A percentile compares a stretch with the other conserved stretches of the same genome.
Conservation (phyloP, 30 jellyfish, hydroid and myxozoan species). For the Chironex yamaguchii region DNA sequence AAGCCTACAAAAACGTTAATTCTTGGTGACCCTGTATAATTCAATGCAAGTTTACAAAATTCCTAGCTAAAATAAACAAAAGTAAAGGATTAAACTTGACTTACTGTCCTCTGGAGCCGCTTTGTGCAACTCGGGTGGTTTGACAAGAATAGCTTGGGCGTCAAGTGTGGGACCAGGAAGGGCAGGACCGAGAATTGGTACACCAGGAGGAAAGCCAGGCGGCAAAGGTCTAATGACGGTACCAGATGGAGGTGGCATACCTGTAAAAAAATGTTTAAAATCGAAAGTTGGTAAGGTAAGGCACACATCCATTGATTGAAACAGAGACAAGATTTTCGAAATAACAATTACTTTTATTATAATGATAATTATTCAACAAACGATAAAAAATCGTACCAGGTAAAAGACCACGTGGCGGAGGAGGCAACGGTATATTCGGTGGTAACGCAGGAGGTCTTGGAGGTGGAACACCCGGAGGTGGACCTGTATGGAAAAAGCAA, state of each 20-base stretch:
- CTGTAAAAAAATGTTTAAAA: constrained; percentile 1
- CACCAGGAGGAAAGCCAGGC: constrained; percentile 65
- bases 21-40: too few relatives aligned
- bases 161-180: background rate
- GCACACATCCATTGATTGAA: too few relatives aligned
- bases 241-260: constrained; percentile 95
- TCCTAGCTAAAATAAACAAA: too few relatives aligned
- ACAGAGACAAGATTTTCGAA: too few relatives aligned
- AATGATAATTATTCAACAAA: too few relatives aligned
- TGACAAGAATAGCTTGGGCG: constrained; percentile 61
- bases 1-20: background rate
- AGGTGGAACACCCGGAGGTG: constrained; percentile 98
- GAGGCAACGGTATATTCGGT: constrained; percentile 86
- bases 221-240: constrained; percentile 51
- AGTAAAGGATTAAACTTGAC: too few relatives aligned
- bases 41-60: too few relatives aligned
- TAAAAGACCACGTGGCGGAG: constrained; percentile 76
- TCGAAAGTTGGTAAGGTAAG: too few relatives aligned
- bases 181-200: constrained; percentile 60
- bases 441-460: constrained; percentile 89
- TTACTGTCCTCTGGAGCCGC: constrained; percentile 66
- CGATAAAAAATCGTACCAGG: too few relatives aligned
- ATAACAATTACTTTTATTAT: too few relatives aligned
- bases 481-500: constrained; percentile 65
- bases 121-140: constrained; percentile 77